Conservation (phyloP, 1,140 invertebrate species). For the Neotoxoptera formosana region DNA sequence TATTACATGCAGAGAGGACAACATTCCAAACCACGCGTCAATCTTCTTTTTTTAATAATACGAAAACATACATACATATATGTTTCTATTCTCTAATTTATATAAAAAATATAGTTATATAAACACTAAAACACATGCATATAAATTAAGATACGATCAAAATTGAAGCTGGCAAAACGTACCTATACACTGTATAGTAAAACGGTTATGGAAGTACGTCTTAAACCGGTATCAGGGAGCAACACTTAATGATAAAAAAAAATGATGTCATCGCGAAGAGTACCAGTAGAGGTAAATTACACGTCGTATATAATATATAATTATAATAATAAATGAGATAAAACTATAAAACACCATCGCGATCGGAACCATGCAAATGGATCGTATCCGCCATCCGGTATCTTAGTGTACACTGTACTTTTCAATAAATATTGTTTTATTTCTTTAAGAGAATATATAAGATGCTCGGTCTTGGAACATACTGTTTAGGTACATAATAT, state of each 20-base stretch:
- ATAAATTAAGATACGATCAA: not conserved
- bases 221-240: not conserved
- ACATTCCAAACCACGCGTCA: not conserved
- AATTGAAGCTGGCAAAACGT: not conserved
- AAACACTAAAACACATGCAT: not conserved
- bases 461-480: not conserved
- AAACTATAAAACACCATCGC: not conserved
- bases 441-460: not conserved
- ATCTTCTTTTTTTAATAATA: not conserved
- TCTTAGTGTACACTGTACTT: not conserved
- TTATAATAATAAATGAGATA: not conserved
- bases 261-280: not conserved
- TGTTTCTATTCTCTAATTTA: not conserved
- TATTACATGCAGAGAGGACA: not conserved
- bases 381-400: not conserved
- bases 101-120: not conserved
- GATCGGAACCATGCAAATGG: not conserved
- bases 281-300: not conserved
- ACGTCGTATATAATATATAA: not conserved
- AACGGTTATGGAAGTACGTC: conserved; percentile 1
- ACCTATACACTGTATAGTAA: not conserved
- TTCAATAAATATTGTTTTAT: not conserved
- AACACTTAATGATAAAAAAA: not conserved
- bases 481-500: too few relatives aligned
- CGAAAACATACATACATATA: not conserved